These are phyloP conservation scores for Rugalucina vietnamica DNA, from an alignment of 2,888 invertebrate genomes.

Conservation along the genomic window DNA sequence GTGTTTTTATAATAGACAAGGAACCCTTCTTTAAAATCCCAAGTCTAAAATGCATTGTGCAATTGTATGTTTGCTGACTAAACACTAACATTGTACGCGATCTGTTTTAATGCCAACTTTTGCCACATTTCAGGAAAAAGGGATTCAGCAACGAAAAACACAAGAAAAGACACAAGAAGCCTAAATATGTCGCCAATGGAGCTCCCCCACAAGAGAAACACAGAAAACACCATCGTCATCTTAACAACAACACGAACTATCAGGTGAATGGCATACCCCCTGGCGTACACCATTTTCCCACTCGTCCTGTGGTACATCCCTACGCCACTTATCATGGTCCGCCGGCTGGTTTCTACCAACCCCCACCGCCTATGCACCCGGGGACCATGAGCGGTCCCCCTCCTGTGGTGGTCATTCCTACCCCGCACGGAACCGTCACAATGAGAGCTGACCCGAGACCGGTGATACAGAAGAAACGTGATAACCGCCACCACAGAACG, in stretches of 20 bases:
- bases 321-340: slow-evolving; percentile 51
- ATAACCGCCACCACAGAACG: slow-evolving; percentile 8
- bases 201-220: neutral
- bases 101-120: no score
- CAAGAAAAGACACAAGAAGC: slow-evolving; percentile 15
- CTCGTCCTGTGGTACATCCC: neutral
- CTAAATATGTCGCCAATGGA: neutral
- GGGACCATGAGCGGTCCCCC: slow-evolving; percentile 49
- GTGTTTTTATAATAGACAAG: no score
- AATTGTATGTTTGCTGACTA: no score
- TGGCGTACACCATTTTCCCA: slow-evolving; percentile 4
- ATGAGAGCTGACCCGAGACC: slow-evolving; percentile 57
- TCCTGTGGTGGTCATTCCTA: slow-evolving; percentile 38
- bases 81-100: no score
- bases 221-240: slow-evolving; percentile 15
- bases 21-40: no score
- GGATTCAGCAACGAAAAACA: neutral
- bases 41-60: no score
- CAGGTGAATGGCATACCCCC: neutral
- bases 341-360: neutral
- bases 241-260: neutral
- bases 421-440: slow-evolving; percentile 45
- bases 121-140: neutral
- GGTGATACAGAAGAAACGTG: slow-evolving; percentile 43
- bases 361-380: neutral